Evolutionary conservation across 2,888 invertebrate species (phyloP).

Genomic region (Drosophila lutescens): DNA sequence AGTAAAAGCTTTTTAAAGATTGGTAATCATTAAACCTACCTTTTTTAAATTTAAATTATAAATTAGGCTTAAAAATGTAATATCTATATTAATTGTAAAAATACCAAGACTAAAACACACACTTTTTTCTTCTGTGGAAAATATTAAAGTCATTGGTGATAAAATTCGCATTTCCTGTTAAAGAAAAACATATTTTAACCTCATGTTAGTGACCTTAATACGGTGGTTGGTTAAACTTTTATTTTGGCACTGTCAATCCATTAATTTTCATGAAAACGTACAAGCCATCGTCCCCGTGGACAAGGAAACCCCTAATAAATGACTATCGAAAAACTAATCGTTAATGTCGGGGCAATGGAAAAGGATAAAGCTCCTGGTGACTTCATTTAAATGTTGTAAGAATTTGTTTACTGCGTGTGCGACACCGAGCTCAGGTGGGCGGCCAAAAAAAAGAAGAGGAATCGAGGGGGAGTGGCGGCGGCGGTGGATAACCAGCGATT

Average conservation of each 20-base stretch:
- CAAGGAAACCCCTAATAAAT: slow-evolving; percentile 38
- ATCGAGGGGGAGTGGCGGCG: background rate
- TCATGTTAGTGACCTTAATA: slow-evolving; percentile 4
- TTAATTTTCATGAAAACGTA: slow-evolving; percentile 36
- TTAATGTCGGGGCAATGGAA: slow-evolving; percentile 45
- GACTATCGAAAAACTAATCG: slow-evolving; percentile 42
- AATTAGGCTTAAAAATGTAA: too few species aligned
- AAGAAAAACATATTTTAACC: background rate
- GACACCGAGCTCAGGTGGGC: slow-evolving; percentile 50
- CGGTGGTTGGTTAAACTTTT: slow-evolving; percentile 22
- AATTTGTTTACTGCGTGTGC: slow-evolving; percentile 75
- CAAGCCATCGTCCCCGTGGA: slow-evolving; percentile 8
- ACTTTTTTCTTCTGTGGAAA: background rate
- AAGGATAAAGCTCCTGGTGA: slow-evolving; percentile 63
- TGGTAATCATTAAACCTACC: too few species aligned
- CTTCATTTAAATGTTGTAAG: slow-evolving; percentile 80
- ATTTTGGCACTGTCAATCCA: slow-evolving; percentile 24
- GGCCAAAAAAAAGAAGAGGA: background rate
- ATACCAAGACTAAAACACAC: background rate
- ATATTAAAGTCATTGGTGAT: background rate
- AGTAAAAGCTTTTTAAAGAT: too few species aligned
- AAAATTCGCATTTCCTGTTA: too few species aligned
- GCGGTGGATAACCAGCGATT: slow-evolving; percentile 8
- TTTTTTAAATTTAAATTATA: too few species aligned
- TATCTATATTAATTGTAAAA: too few species aligned